Conservation (phyloP, 2,113 vertebrate species). For the Reinhardtius hippoglossoides region DNA sequence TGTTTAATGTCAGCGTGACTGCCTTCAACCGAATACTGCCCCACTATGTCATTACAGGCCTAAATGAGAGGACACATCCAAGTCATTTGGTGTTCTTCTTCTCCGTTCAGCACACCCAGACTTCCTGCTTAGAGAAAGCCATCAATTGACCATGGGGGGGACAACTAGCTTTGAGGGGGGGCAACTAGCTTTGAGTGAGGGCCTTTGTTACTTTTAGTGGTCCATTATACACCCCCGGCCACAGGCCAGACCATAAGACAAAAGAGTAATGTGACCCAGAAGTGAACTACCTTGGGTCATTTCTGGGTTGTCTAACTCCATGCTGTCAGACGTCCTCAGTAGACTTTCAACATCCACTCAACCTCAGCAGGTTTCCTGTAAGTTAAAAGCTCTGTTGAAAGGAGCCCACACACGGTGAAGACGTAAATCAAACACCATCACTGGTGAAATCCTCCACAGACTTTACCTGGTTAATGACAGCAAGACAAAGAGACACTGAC, state of each 20-base stretch:
- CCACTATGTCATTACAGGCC: slow-evolving; percentile 59
- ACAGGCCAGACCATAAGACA: slow-evolving; percentile 47
- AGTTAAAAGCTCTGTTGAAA: slow-evolving; percentile 20
- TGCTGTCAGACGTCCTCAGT: slow-evolving; percentile 36
- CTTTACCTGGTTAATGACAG: slow-evolving; percentile 35
- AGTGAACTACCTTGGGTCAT: slow-evolving; percentile 59
- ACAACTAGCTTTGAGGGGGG: slow-evolving; percentile 45
- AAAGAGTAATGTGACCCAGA: slow-evolving; percentile 61
- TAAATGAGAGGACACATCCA: slow-evolving; percentile 60
- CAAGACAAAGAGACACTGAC: slow-evolving; percentile 3
- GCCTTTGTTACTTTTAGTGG: slow-evolving; percentile 69
- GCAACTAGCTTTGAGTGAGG: slow-evolving; percentile 47
- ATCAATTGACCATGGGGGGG: slow-evolving; percentile 44
- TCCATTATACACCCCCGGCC: slow-evolving; percentile 37
- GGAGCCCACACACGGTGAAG: slow-evolving; percentile 51
- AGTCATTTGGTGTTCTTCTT: slow-evolving; percentile 52
- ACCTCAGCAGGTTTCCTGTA: slow-evolving; percentile 39
- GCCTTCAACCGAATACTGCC: slow-evolving; percentile 29
- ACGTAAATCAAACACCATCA: not conserved
- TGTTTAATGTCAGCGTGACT: slow-evolving; percentile 38
- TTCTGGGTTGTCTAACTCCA: slow-evolving; percentile 54
- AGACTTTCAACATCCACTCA: slow-evolving; percentile 39
- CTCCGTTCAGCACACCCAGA: slow-evolving; percentile 39
- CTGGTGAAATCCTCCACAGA: slow-evolving; percentile 16
- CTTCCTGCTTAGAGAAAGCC: slow-evolving; percentile 65